Base-by-base conservation (phyloP, 2,797 vertebrate species). In the Emys orbicularis region DNA sequence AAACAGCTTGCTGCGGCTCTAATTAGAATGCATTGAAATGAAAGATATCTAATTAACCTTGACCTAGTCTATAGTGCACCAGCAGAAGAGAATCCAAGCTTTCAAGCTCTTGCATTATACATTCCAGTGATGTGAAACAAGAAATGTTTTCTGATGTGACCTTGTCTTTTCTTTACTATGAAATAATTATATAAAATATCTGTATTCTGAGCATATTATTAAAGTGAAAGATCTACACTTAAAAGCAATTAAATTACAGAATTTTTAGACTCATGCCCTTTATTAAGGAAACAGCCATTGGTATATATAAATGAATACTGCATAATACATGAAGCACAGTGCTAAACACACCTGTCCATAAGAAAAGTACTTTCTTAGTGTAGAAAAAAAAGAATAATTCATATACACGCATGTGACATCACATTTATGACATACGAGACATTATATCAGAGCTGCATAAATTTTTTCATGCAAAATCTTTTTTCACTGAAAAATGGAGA, bases 11-110 rank as follows among this genome's bases (percentile, higher is more conserved):
- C 0, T 86, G 31, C 37, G 88, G 61, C 2, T 97, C 84, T 94
- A 96, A 90, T 77, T 90, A 80, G 34, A 96, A 96, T 93, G 86
- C 61, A 76, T 11, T 74, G 29, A 77, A 96, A 79, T 83, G 1
- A 80, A 97, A 94, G n/a, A 50, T 95, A 88, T 76, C 49, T 95
- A 84, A 90, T 96, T 89, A 91, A 65, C 52, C 83, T 94, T 92
- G 80, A 97, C 93, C 8, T 93, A 85, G 6, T 50, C 49, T 94
- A 76, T 83, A 74, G 31, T 74, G 11, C 83, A n/a, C 79, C 50
- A 90, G 37, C 7, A 91, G 47, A 92, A 94, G 52, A 47, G 50
- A 90, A 83, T 90, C 29, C 83, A 27, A 79, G 21, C 9, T 82
- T 87, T 94, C 25, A 68, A 96, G 16, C 84, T 91, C 83, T 59